Conservation (phyloP, 92 coral and sea anemone species). For the Parazoanthus darwini region DNA sequence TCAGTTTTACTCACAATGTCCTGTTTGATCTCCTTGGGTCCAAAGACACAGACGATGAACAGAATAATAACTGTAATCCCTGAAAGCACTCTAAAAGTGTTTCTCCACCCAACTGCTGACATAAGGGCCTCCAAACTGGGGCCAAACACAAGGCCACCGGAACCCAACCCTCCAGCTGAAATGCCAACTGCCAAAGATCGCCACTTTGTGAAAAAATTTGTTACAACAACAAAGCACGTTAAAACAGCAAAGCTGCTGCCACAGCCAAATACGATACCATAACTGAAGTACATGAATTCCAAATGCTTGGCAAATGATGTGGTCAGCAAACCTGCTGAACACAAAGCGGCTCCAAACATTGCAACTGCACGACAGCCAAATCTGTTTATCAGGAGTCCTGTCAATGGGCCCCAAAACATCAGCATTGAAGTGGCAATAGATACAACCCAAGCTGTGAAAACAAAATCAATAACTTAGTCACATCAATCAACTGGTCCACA, state of each 20-base stretch:
- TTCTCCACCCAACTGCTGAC: slow-evolving; percentile 12
- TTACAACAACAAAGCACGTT: slow-evolving; percentile 16
- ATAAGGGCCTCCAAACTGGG: slow-evolving; percentile 4
- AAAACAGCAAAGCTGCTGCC: slow-evolving; percentile 20
- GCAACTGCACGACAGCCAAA: slow-evolving; percentile 43
- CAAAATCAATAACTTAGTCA: background rate
- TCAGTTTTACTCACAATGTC: background rate
- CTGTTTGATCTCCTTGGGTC: background rate
- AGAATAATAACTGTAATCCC: background rate
- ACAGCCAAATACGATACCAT: slow-evolving; percentile 31
- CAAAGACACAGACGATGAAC: slow-evolving; percentile 3
- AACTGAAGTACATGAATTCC: slow-evolving; percentile 42
- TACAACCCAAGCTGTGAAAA: slow-evolving; percentile 44
- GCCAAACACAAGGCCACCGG: slow-evolving; percentile 16
- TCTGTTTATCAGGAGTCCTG: slow-evolving; percentile 43
- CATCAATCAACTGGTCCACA: background rate
- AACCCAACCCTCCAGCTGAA: slow-evolving; percentile 10
- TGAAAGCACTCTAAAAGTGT: slow-evolving; percentile 9
- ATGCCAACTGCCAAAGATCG: slow-evolving; percentile 34
- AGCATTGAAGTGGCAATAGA: slow-evolving; percentile 3
- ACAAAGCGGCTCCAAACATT: slow-evolving; percentile 25
- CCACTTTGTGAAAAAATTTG: slow-evolving; percentile 32
- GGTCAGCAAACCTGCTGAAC: slow-evolving; percentile 39
- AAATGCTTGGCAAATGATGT: slow-evolving; percentile 46
- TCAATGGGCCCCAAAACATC: slow-evolving; percentile 36